Evolutionary conservation across 2,888 invertebrate genomes (phyloP), one percentile per base, ranked within the genome.

Genomic region (Aromia moschata): DNA sequence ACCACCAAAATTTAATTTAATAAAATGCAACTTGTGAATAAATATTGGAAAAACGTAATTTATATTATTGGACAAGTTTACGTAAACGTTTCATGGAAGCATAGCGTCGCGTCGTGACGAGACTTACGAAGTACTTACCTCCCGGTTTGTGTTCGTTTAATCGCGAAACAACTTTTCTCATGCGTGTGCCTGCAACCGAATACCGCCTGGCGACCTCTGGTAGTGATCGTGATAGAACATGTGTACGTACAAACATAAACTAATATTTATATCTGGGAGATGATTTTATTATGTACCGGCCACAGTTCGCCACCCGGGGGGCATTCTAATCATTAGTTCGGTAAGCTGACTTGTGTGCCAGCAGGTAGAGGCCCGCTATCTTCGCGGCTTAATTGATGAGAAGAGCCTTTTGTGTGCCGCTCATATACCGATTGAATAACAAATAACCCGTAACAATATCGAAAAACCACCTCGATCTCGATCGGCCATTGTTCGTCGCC

Each of bases 231-330:
- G 78, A 75, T 77, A 77, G 77, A 78, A 80, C 79, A 77, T 70
- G 68, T 79, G 78, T 79, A 77, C 74, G 75, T 75, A 74, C 72
- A 78, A 78, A 75, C 74, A 72, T 76, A 78, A 77, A 75, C 79
- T 71, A 79, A 80, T 80, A 80, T 80, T 80, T 79, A 79, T 80
- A 78, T 78, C 52, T 71, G 68, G 70, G 72, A 77, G 79, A 80
- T 80, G 79, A 79, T 80, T 80, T 80, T 80, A 79, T 80, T 80
- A 79, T 70, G 71, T 69, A 71, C 68, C 72, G 74, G 71, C n/a
- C 73, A 62, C 70, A 66, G 69, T 66, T 71, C 57, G 62, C 71
- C 64, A 74, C 56, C 66, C 70, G 73, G 78, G 79, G 77, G 78
- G 78, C 70, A 64, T 73, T 70, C 75, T 62, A 62, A 71, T 71